Conservation (phyloP, 1,140 invertebrate species). For the Portunus trituberculatus region DNA sequence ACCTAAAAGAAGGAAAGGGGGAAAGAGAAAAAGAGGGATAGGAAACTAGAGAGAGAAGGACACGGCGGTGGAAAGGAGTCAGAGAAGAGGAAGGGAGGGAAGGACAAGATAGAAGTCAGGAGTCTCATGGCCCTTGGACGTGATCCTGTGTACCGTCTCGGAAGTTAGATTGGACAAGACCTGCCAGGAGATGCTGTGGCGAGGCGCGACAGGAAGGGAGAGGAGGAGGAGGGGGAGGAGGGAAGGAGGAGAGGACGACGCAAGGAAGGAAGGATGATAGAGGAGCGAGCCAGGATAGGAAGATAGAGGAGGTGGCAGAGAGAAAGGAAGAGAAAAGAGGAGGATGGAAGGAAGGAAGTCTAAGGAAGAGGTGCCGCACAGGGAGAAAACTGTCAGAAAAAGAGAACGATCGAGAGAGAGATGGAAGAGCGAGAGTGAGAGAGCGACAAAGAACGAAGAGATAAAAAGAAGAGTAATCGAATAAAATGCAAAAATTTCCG, state of each 20-base stretch:
- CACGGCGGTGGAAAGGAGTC: neutral
- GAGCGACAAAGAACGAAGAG: neutral
- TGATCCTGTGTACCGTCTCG: neutral
- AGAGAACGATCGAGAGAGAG: neutral
- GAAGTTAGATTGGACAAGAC: constrained; percentile 22
- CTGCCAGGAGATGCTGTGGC: neutral
- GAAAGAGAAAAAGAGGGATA: neutral
- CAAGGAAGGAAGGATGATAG: neutral
- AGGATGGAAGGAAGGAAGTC: neutral
- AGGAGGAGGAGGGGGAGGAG: neutral
- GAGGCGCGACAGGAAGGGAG: neutral
- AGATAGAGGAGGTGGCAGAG: neutral
- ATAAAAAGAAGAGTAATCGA: neutral
- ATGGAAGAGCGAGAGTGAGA: neutral
- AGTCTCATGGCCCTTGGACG: neutral
- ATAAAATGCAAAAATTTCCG: neutral
- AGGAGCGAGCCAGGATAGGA: neutral
- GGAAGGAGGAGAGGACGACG: neutral
- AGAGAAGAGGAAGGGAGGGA: neutral
- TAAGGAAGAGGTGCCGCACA: neutral
- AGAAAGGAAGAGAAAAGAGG: neutral
- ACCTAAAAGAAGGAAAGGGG: neutral
- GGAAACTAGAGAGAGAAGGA: neutral
- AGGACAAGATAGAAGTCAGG: neutral
- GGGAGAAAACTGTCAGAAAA: neutral